phyloP scores from a whole-genome alignment of 1,140 invertebrate species.

The Cyclargus thomasi region DNA sequence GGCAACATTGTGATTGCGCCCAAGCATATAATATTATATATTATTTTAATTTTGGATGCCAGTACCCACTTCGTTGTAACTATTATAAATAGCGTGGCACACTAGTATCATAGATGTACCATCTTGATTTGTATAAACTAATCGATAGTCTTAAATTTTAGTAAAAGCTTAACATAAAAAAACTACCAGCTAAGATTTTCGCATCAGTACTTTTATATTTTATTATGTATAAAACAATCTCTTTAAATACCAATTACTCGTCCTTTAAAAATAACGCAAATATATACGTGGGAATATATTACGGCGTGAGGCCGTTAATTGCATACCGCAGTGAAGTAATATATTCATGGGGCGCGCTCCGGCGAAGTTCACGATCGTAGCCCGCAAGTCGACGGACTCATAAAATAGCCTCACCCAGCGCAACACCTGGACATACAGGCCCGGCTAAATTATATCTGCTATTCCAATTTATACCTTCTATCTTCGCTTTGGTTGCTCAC shows the following conservation, averaged over 20 bases:
- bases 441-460: background rate
- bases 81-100: too few relatives aligned
- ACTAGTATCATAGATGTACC: too few relatives aligned
- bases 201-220: too few relatives aligned
- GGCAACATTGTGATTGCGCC: too few relatives aligned
- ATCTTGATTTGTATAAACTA: too few relatives aligned
- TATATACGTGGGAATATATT: background rate
- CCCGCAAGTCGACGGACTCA: slow-evolving; percentile 36
- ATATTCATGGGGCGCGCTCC: slow-evolving; percentile 22
- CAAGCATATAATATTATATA: too few relatives aligned
- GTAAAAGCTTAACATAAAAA: too few relatives aligned
- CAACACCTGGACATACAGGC: background rate
- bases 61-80: too few relatives aligned
- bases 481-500: background rate
- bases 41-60: too few relatives aligned
- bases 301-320: slow-evolving; percentile 10
- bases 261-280: background rate
- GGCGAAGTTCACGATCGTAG: slow-evolving; percentile 30
- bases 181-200: too few relatives aligned
- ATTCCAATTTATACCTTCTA: slow-evolving; percentile 14
- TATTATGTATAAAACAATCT: too few relatives aligned
- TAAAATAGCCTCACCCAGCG: slow-evolving; percentile 43
- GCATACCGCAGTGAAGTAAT: slow-evolving; percentile 5
- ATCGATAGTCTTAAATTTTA: too few relatives aligned
- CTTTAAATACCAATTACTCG: background rate